These are phyloP conservation scores for Patella vulgata DNA, from an alignment of 1,140 invertebrate genomes.

Conservation along the genomic window DNA sequence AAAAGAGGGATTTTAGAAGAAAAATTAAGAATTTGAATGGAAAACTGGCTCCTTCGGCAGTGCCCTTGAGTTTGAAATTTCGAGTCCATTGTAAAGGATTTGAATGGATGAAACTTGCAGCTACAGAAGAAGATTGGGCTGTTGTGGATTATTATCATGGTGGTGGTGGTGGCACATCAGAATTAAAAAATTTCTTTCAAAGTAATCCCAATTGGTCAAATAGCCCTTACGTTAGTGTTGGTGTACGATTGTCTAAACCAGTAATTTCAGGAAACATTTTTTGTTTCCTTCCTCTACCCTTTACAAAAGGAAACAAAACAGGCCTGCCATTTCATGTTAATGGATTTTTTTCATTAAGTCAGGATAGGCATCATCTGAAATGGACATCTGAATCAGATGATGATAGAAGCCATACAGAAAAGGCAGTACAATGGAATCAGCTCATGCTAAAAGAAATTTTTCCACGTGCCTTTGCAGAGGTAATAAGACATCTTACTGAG, in stretches of 20 bases:
- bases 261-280: constrained; percentile 47
- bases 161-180: not conserved
- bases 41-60: no score
- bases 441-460: constrained; percentile 46
- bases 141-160: constrained; percentile 18
- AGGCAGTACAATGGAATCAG: constrained; percentile 52
- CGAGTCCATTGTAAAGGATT: not conserved
- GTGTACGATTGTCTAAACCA: constrained; percentile 15
- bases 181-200: constrained; percentile 4
- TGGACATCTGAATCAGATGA: constrained; percentile 43
- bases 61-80: no score
- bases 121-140: constrained; percentile 3
- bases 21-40: no score
- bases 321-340: constrained; percentile 60
- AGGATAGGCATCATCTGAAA: constrained; percentile 56
- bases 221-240: constrained; percentile 17
- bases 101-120: not conserved
- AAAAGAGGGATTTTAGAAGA: no score
- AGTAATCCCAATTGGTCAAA: constrained; percentile 5
- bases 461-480: constrained; percentile 30
- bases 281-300: constrained; percentile 58
- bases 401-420: constrained; percentile 32
- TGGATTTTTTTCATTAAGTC: constrained; percentile 56
- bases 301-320: constrained; percentile 38
- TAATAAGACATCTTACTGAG: no score